phyloP scores from a whole-genome alignment of 2,888 invertebrate genomes.

The Agrotis puta region DNA sequence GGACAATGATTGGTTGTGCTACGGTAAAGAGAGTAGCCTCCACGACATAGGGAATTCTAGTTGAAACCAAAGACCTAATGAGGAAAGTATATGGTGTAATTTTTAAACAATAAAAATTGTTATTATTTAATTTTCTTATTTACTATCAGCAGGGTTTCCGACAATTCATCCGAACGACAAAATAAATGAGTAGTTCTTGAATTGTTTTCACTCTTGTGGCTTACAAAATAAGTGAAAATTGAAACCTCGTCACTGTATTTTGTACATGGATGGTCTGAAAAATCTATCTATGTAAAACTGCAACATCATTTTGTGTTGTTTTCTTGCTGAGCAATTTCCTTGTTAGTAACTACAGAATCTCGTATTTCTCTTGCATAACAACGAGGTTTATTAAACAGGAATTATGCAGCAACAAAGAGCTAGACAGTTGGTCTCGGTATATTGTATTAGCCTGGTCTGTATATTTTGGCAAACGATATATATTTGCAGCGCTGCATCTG shows the following conservation, averaged over 20 bases:
- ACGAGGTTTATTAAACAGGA: neutral
- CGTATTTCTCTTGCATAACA: neutral
- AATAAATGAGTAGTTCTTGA: neutral
- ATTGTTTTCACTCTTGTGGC: neutral
- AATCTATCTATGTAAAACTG: no score
- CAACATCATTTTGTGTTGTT: neutral
- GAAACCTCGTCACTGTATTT: no score
- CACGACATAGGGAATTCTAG: no score
- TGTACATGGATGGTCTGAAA: no score
- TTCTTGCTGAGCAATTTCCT: neutral
- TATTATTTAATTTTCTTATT: neutral
- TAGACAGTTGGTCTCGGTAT: conserved; percentile 6
- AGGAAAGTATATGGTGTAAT: no score
- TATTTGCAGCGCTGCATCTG: conserved; percentile 34
- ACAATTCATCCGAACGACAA: neutral
- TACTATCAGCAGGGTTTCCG: neutral
- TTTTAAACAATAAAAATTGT: no score
- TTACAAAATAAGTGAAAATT: neutral
- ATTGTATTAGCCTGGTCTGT: neutral
- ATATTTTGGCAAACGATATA: conserved; percentile 26
- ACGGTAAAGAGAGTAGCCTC: no score
- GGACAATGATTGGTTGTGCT: neutral
- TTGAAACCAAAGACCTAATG: no score
- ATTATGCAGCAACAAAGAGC: neutral
- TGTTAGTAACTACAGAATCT: neutral